Evolutionary conservation across 2,797 vertebrate species (phyloP), one percentile per base, ranked within the genome.

Genomic region (Brotula barbata): DNA sequence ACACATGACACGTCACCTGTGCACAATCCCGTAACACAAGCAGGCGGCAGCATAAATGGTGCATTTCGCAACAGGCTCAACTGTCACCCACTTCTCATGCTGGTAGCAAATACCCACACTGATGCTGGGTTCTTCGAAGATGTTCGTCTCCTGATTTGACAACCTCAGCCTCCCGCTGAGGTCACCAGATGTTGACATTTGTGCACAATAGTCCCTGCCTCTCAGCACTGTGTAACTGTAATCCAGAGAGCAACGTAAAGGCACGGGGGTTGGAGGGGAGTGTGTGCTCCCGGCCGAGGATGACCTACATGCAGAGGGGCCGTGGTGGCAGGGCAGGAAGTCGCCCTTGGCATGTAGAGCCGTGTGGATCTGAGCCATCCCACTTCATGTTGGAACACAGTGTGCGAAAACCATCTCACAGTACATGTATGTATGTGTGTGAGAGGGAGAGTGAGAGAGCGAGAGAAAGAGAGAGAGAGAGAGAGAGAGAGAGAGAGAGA

Each of bases 291-390:
- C 13, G 67, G 85, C 72, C 13, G 17, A 45, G 33, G 66, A 36
- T 87, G 88, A 88, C 87, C 88, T 89, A 89, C 81, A 87, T 87
- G 85, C 81, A 83, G 53, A 39, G 66, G 76, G 83, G 70, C 76
- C 70, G 64, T 60, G 74, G 80, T 85, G 80, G 77, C 78, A 77
- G 70, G 62, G 68, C 71, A 75, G 71, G 77, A 73, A 71, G 71
- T 70, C 12, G 70, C 74, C 49, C 37, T 58, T 57, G 71, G 84
- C 81, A 43, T 47, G 72, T 59, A 33, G 19, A 77, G 48, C 70
- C 72, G 76, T 75, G 74, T 81, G 79, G 73, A 58, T 40, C 58
- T 76, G 43, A 59, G 74, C 74, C 73, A 64, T 74, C 57, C 55
- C 39, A 45, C 57, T 72, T 63, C 50, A 49, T 22, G 19, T 43